Evolutionary conservation across 2,888 invertebrate species (phyloP).

Genomic region (Ochropleura leucogaster): DNA sequence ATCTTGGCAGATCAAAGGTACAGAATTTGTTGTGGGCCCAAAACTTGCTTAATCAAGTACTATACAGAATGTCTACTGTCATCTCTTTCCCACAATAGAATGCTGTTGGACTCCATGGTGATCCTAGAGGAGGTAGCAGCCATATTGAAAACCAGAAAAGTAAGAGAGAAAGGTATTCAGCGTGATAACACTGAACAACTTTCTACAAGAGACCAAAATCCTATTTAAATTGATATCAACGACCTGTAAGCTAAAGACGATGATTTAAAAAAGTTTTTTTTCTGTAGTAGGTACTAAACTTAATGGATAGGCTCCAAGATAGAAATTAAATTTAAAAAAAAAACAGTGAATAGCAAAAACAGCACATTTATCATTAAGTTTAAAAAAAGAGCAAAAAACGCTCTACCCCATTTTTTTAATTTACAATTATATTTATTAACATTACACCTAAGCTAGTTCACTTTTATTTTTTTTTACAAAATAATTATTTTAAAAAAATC

Average conservation of each 20-base stretch:
- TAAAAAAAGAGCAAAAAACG: constrained; percentile 59
- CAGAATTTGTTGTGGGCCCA: no score
- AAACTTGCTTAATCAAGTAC: no score
- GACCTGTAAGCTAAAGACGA: background rate
- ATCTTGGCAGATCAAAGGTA: no score
- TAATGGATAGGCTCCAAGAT: constrained; percentile 34
- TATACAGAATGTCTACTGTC: no score
- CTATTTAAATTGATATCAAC: background rate
- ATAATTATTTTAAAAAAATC: constrained; percentile 57
- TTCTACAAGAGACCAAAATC: background rate
- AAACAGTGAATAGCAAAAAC: constrained; percentile 33
- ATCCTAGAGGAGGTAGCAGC: no score
- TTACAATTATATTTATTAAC: constrained; percentile 59
- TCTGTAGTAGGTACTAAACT: constrained; percentile 18
- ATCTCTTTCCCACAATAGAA: no score
- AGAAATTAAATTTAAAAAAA: constrained; percentile 26
- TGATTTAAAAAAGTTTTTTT: constrained; percentile 1
- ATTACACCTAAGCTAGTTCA: constrained; percentile 62
- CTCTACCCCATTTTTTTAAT: constrained; percentile 54
- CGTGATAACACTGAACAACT: background rate
- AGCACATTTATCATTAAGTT: constrained; percentile 39
- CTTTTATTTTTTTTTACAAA: constrained; percentile 59
- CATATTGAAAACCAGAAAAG: no score
- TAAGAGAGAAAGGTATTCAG: no score
- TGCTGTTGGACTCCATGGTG: no score